These are phyloP conservation scores for Microcaecilia unicolor DNA, from an alignment of 2,797 vertebrate genomes.

Conservation along the genomic window DNA sequence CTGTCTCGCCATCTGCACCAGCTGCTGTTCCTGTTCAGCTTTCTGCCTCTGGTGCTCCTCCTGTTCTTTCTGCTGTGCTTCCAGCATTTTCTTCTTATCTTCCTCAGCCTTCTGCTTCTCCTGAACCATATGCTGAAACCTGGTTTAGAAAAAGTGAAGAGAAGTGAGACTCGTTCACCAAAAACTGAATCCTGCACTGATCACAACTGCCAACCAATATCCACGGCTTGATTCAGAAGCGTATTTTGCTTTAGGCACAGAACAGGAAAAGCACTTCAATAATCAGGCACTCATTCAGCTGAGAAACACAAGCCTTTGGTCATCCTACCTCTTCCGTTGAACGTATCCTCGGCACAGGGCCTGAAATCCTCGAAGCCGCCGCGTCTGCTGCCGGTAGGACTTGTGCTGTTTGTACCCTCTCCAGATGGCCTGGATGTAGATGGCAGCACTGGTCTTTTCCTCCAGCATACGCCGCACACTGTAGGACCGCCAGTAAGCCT, in stretches of 20 bases:
- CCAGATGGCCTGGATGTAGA: slow-evolving; percentile 74
- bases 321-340: slow-evolving; percentile 72
- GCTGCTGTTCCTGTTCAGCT: too few species aligned
- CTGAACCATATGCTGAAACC: slow-evolving; percentile 43
- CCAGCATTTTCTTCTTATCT: slow-evolving; percentile 29
- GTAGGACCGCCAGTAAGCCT: slow-evolving; percentile 74
- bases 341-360: slow-evolving; percentile 76
- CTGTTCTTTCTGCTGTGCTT: not conserved
- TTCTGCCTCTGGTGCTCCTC: not conserved
- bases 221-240: too few species aligned
- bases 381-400: slow-evolving; percentile 40
- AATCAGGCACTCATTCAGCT: too few species aligned
- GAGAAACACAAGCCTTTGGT: not conserved
- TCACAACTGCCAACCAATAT: too few species aligned
- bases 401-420: slow-evolving; percentile 54
- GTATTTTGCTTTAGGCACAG: too few species aligned
- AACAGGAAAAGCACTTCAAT: too few species aligned
- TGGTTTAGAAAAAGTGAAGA: slow-evolving; percentile 5
- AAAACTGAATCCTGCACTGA: too few species aligned
- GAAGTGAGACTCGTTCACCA: too few species aligned
- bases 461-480: slow-evolving; percentile 27
- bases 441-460: slow-evolving; percentile 46
- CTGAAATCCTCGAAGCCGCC: slow-evolving; percentile 67
- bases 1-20: not conserved
- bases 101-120: slow-evolving; percentile 57